phyloP scores from a whole-genome alignment of 2,113 vertebrate genomes.

The Casuarius casuarius region DNA sequence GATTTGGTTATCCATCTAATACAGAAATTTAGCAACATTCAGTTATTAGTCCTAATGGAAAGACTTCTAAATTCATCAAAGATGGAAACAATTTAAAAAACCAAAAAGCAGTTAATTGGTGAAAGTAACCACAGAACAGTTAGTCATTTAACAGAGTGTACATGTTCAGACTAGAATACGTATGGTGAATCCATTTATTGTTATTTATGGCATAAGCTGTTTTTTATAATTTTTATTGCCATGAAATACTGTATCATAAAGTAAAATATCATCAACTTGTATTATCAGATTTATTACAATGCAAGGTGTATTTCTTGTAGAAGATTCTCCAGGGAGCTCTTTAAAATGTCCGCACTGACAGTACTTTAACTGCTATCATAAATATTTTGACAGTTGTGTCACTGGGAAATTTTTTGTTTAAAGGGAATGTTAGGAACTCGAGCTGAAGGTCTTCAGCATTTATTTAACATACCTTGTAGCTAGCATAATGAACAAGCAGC shows the following conservation, averaged over 20 bases:
- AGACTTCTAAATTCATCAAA: not conserved
- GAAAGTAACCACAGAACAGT: not conserved
- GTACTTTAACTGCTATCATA: constrained; percentile 27
- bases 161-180: not conserved
- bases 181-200: not conserved
- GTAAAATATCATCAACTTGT: not conserved
- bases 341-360: constrained; percentile 15
- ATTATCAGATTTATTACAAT: not conserved
- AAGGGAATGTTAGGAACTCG: constrained; percentile 49
- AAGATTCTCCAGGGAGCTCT: constrained; percentile 25
- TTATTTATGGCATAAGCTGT: constrained; percentile 10
- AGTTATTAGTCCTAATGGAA: not conserved
- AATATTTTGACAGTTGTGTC: constrained; percentile 61
- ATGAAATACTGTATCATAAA: not conserved
- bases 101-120: not conserved
- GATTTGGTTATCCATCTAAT: not conserved
- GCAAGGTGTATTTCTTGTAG: constrained; percentile 16
- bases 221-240: constrained; percentile 15
- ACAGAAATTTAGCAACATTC: not conserved
- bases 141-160: not conserved
- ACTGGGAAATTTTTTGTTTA: constrained; percentile 56
- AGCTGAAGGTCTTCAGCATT: constrained; percentile 40
- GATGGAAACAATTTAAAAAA: not conserved
- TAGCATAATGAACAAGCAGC: not conserved
- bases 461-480: constrained; percentile 12